Base-by-base conservation (phyloP, 2,113 vertebrate genomes). In the Cheilinus undulatus region DNA sequence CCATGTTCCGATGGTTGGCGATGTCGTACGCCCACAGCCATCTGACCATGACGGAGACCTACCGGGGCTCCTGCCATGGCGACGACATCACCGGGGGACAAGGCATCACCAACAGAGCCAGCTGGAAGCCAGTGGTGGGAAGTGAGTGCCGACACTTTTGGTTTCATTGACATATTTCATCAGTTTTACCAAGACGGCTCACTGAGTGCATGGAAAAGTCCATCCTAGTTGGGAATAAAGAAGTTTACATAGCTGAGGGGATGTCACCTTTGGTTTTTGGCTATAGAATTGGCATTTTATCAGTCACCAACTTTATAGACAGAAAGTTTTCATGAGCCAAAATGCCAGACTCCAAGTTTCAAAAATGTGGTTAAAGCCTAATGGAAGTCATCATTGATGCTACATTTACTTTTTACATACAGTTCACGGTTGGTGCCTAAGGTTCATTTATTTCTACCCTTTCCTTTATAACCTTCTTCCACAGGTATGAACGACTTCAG, bases 401-500 rank as follows among this genome's bases (percentile, higher is more conserved):
- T 30, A 30, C 28, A 7, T 30, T 30, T 30, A 30, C 28, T 30
- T 30, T 7, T 30, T 30, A 30, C 38, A 9, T 40, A 13, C 12
- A 40, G 38, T 14, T 13, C 15, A 3, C 12, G 38, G 11, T 15
- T 40, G 2, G 15, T 3, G 19, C 15, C 40, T 17, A 2, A 42
- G n/a, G n/a, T n/a, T 42, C 17, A 5, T 17, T 42, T 17, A 17
- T 19, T 42, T 19, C 17, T 7, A 19, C 19, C 40, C 53, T 38
- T 24, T 9, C 12, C 15, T 8, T 24, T 12, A 3, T 3, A 12
- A 14, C 54, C 53, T n/a, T 71, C 34, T 15, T 22, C 46, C 17
- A 13, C 84, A 99, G 98, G 93, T 54, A 96, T 99, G 95, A 99
- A 99, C 0, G 98, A 99, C 90, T 99, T 99, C 93, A 99, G 96